A percentile compares a stretch with the other conserved stretches of the same genome.
Conservation (phyloP, 92 coral and sea anemone genomes). For the Desmophyllum pertusum region DNA sequence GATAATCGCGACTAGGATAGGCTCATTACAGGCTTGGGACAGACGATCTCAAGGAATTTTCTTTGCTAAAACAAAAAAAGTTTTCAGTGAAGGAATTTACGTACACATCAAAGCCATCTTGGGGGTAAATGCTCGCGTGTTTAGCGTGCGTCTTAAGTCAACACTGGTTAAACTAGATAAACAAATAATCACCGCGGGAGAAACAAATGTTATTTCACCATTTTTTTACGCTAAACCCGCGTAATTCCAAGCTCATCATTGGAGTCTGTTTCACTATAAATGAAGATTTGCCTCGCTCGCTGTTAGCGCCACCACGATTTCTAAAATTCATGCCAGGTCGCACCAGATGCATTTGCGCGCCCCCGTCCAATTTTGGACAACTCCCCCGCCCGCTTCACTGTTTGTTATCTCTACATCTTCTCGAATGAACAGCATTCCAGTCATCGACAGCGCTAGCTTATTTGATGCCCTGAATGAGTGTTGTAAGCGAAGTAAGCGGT, state of each 20-base stretch:
- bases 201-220: slow-evolving; percentile 18
- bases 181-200: slow-evolving; percentile 23
- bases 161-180: slow-evolving; percentile 30
- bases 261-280: background rate
- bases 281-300: background rate
- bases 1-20: background rate
- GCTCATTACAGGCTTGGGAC: background rate
- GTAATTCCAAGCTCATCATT: background rate
- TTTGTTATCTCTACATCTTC: background rate
- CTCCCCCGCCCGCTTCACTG: background rate
- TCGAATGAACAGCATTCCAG: slow-evolving; percentile 4
- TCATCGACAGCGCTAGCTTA: background rate
- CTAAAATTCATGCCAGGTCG: background rate
- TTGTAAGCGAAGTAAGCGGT: background rate
- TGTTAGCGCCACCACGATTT: background rate
- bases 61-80: background rate
- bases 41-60: slow-evolving; percentile 8
- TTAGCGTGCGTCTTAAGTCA: slow-evolving; percentile 23
- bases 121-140: slow-evolving; percentile 26
- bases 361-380: background rate
- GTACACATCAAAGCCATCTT: slow-evolving; percentile 10
- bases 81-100: background rate
- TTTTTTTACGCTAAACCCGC: background rate
- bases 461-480: background rate
- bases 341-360: background rate